Conservation (phyloP, 2,113 vertebrate species). For the Ictidomys tridecemlineatus region DNA sequence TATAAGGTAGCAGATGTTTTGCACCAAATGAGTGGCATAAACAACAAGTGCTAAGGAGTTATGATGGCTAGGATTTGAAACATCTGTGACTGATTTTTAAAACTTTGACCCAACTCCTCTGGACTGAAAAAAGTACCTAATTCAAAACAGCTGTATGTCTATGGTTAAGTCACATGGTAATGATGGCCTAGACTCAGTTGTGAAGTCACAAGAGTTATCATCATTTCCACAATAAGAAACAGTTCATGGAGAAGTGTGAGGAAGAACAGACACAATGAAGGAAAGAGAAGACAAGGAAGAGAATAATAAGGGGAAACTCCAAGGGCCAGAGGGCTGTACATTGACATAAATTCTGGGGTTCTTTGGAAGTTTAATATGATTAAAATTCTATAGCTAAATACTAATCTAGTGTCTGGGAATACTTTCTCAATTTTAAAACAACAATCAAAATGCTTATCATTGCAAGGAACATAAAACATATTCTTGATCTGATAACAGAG, state of each 20-base stretch:
- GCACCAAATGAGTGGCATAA: conserved; percentile 42
- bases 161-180: neutral
- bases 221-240: neutral
- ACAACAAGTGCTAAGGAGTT: conserved; percentile 59
- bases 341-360: neutral
- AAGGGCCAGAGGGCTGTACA: neutral
- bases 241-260: neutral
- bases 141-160: conserved; percentile 57
- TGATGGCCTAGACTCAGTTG: neutral
- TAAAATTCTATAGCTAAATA: neutral
- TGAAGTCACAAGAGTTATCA: neutral
- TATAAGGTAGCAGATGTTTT: conserved; percentile 57
- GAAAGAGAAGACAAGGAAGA: neutral
- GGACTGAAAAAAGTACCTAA: conserved; percentile 57
- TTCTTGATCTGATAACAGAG: neutral
- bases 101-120: conserved; percentile 43
- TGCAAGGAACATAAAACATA: neutral
- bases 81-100: conserved; percentile 66
- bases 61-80: conserved; percentile 55
- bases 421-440: neutral
- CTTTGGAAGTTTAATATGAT: neutral
- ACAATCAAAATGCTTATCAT: neutral
- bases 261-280: neutral
- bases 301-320: neutral
- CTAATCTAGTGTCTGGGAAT: neutral